Evolutionary conservation across 2,888 invertebrate genomes (phyloP).

Genomic region (Prosapia bicincta): DNA sequence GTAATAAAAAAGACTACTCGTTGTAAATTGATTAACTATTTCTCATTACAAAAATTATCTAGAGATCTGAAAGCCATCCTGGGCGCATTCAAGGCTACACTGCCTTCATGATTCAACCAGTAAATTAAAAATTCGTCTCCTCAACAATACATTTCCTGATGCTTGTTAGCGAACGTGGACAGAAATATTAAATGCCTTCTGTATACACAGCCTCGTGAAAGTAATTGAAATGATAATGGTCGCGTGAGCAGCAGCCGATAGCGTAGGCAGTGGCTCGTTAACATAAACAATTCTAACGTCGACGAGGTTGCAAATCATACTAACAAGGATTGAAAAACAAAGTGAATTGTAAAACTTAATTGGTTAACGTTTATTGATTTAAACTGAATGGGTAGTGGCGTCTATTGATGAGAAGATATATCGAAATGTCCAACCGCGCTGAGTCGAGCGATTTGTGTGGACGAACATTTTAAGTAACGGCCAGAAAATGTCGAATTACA

Average conservation of each 20-base stretch:
- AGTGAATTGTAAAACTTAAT: not conserved
- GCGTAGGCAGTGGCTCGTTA: not conserved
- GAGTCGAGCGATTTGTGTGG: too few species aligned
- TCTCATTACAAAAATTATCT: too few species aligned
- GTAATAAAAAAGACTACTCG: too few species aligned
- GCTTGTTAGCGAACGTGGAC: not conserved
- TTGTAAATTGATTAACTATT: too few species aligned
- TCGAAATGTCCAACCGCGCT: too few species aligned
- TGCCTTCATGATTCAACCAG: not conserved
- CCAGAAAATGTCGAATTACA: too few species aligned
- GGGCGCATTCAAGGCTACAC: too few species aligned
- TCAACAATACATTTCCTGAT: not conserved
- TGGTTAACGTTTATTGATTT: not conserved
- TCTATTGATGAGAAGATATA: not conserved
- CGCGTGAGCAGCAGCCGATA: not conserved
- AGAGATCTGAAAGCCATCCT: too few species aligned
- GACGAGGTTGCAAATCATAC: not conserved
- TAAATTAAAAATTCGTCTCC: not conserved
- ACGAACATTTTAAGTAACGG: too few species aligned
- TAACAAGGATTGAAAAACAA: too few species aligned
- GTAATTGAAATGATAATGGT: not conserved
- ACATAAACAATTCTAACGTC: not conserved
- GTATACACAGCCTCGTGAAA: not conserved
- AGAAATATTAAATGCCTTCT: not conserved
- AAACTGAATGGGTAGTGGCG: not conserved